Evolutionary conservation across 2,113 vertebrate species (phyloP).

Genomic region (Condylura cristata): DNA sequence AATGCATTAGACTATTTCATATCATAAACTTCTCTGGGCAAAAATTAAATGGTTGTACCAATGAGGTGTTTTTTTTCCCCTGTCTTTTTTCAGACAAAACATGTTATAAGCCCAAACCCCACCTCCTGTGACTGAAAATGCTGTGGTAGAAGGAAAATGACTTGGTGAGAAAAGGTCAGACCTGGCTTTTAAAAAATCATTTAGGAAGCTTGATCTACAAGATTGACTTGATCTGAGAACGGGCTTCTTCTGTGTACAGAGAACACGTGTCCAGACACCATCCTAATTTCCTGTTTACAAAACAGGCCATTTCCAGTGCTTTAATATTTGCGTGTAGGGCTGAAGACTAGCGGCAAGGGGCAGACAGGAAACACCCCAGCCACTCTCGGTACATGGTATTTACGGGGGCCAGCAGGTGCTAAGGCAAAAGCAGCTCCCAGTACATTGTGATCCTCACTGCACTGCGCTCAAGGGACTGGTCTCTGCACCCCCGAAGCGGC

Average conservation of each 20-base stretch:
- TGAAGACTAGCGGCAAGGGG: not conserved
- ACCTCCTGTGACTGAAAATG: not conserved
- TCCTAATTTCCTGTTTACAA: not conserved
- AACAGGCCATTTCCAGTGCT: not conserved
- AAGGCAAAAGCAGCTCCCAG: not conserved
- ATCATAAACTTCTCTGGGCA: conserved; percentile 16
- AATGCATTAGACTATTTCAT: conserved; percentile 32
- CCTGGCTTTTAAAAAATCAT: not conserved
- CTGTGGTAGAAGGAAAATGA: conserved; percentile 34
- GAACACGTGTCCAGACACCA: not conserved
- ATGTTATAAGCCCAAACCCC: conserved; percentile 5
- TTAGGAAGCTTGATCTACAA: conserved; percentile 5
- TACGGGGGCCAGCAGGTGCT: not conserved
- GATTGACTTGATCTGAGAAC: conserved; percentile 25
- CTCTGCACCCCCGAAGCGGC: not conserved
- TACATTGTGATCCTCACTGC: not conserved
- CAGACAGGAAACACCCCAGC: not conserved
- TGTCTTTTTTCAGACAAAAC: conserved; percentile 34
- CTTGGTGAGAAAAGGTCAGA: conserved; percentile 28
- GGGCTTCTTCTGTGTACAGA: not conserved
- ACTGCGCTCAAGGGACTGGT: not conserved
- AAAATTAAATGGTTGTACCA: conserved; percentile 28
- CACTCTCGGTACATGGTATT: not conserved
- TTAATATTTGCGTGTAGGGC: not conserved
- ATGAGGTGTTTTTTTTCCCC: not conserved